phyloP scores from a whole-genome alignment of 2,797 vertebrate genomes.

The Gallinago nigripennis region DNA sequence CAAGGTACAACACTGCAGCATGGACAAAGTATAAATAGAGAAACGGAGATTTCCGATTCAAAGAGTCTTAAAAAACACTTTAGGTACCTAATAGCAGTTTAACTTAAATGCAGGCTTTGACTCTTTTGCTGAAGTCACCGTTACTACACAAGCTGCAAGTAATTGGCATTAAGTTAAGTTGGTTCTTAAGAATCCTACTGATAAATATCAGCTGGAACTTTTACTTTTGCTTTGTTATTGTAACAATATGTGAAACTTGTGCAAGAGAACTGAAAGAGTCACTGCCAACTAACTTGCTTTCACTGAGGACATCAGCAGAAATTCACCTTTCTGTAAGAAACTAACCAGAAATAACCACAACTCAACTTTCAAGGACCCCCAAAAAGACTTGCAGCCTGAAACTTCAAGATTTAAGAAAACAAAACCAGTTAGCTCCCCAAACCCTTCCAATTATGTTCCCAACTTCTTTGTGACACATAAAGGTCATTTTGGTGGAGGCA shows the following conservation, averaged over 20 bases:
- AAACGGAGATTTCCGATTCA: background rate
- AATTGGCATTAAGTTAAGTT: background rate
- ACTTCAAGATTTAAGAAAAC: background rate
- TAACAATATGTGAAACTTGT: background rate
- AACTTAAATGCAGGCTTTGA: background rate
- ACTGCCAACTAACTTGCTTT: background rate
- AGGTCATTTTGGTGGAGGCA: slow-evolving; percentile 25
- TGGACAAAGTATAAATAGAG: background rate
- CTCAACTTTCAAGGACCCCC: background rate
- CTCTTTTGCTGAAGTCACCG: background rate
- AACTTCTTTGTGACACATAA: background rate
- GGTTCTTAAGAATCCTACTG: background rate
- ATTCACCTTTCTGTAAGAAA: background rate
- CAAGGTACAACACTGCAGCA: background rate
- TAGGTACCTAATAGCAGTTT: background rate
- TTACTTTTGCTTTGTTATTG: background rate
- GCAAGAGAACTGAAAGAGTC: background rate
- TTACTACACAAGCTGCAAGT: background rate
- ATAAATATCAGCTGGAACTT: background rate
- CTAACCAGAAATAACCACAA: background rate
- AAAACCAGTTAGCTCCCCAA: background rate
- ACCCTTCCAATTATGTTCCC: background rate
- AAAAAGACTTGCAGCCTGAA: background rate
- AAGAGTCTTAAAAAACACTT: background rate
- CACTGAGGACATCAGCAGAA: background rate